phyloP scores from a whole-genome alignment of 2,113 vertebrate species.

The Monopterus albus region DNA sequence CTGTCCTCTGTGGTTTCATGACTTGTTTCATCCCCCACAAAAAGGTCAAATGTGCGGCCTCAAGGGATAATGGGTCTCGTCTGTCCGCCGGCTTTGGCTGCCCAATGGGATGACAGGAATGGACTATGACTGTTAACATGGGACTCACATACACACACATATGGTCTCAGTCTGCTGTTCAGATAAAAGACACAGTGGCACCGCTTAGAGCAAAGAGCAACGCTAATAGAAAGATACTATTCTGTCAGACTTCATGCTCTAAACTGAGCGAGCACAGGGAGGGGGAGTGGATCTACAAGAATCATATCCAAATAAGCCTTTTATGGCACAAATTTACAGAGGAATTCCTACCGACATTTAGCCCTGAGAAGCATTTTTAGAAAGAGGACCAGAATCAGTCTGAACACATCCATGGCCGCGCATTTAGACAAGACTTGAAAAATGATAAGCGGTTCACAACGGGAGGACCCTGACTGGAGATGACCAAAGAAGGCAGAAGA shows the following conservation, averaged over 20 bases:
- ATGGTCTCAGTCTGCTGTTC: conserved; percentile 51
- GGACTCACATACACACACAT: conserved; percentile 44
- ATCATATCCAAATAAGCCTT: conserved; percentile 35
- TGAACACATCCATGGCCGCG: not conserved
- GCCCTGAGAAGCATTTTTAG: not conserved
- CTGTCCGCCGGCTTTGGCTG: not conserved
- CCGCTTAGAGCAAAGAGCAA: conserved; percentile 39
- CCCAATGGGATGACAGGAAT: conserved; percentile 1
- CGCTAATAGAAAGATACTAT: conserved; percentile 53
- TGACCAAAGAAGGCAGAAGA: conserved; percentile 78
- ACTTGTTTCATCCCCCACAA: conserved; percentile 6
- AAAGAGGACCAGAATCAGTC: not conserved
- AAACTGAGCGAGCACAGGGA: conserved; percentile 14
- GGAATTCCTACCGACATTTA: not conserved
- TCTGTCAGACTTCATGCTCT: conserved; percentile 37
- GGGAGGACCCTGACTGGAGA: conserved; percentile 40
- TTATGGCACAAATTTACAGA: conserved; percentile 28
- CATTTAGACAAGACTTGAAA: conserved; percentile 13
- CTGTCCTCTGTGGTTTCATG: conserved; percentile 44
- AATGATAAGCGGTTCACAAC: conserved; percentile 4
- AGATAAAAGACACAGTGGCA: conserved; percentile 39
- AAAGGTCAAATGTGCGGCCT: conserved; percentile 32
- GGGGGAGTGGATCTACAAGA: not conserved
- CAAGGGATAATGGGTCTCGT: not conserved
- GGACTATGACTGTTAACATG: conserved; percentile 17